phyloP scores from a whole-genome alignment of 2,113 vertebrate genomes.

The Peromyscus polionotus region DNA sequence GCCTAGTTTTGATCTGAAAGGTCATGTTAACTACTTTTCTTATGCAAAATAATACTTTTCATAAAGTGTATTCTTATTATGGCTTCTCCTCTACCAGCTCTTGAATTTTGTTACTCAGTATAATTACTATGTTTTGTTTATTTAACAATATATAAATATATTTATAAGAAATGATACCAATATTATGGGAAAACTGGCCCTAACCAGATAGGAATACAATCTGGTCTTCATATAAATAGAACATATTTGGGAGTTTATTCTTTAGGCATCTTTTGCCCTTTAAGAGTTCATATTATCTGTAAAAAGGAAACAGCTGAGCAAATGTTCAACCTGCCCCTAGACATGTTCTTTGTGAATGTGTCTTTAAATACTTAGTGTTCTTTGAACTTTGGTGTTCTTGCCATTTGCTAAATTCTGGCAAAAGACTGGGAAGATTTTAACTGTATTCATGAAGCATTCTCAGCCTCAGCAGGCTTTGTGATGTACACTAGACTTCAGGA shows the following conservation, averaged over 20 bases:
- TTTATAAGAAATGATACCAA: not conserved
- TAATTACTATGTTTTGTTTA: not conserved
- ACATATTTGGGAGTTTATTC: constrained; percentile 33
- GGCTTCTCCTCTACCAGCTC: not conserved
- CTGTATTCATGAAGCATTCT: constrained; percentile 20
- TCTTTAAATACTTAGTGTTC: constrained; percentile 71
- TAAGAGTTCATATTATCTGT: not conserved
- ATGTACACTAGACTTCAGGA: constrained; percentile 58
- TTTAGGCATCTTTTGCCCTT: constrained; percentile 45
- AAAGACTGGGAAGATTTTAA: constrained; percentile 55
- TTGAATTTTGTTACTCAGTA: not conserved
- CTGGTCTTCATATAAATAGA: not conserved
- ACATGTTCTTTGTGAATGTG: constrained; percentile 67
- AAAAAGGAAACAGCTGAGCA: constrained; percentile 64
- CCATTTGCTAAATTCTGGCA: constrained; percentile 76
- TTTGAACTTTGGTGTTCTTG: constrained; percentile 61
- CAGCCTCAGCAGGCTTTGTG: constrained; percentile 65
- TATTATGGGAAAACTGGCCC: not conserved
- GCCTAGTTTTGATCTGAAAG: not conserved
- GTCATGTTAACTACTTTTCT: not conserved
- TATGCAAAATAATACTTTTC: not conserved
- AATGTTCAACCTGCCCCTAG: constrained; percentile 20
- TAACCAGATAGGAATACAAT: not conserved
- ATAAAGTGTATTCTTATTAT: not conserved
- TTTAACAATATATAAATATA: not conserved